Conservation (phyloP, 2,113 vertebrate species). For the Collichthys lucidus region DNA sequence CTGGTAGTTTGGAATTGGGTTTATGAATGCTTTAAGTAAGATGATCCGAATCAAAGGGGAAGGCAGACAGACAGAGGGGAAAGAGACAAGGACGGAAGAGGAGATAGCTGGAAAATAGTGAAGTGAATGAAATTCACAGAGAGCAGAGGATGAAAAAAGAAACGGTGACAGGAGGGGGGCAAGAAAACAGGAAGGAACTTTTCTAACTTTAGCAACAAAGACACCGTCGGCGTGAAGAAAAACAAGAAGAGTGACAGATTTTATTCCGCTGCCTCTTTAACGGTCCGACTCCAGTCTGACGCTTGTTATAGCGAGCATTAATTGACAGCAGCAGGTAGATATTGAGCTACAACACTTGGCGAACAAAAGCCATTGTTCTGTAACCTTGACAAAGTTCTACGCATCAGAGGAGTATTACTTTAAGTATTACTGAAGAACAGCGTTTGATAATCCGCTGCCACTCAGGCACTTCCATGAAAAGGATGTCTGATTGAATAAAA, state of each 20-base stretch:
- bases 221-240: neutral
- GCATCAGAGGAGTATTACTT: slow-evolving; percentile 8
- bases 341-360: neutral
- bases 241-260: slow-evolving; percentile 10
- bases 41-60: slow-evolving; percentile 26
- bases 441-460: slow-evolving; percentile 22
- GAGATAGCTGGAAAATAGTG: neutral
- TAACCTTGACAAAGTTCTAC: slow-evolving; percentile 26
- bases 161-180: too few relatives aligned
- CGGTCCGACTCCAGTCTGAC: neutral
- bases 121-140: neutral
- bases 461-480: slow-evolving; percentile 4
- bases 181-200: neutral
- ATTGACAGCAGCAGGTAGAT: slow-evolving; percentile 19
- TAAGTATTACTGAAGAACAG: slow-evolving; percentile 6
- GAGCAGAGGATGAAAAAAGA: slow-evolving; percentile 4
- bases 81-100: slow-evolving; percentile 2
- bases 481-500: slow-evolving; percentile 40
- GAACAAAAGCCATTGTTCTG: slow-evolving; percentile 27
- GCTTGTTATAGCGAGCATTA: neutral
- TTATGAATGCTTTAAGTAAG: slow-evolving; percentile 8
- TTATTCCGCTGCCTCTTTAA: slow-evolving; percentile 19
- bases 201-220: neutral
- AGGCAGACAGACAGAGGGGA: neutral
- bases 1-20: neutral